phyloP scores from a whole-genome alignment of 1,140 invertebrate genomes.

The Drosophila carrolli region DNA sequence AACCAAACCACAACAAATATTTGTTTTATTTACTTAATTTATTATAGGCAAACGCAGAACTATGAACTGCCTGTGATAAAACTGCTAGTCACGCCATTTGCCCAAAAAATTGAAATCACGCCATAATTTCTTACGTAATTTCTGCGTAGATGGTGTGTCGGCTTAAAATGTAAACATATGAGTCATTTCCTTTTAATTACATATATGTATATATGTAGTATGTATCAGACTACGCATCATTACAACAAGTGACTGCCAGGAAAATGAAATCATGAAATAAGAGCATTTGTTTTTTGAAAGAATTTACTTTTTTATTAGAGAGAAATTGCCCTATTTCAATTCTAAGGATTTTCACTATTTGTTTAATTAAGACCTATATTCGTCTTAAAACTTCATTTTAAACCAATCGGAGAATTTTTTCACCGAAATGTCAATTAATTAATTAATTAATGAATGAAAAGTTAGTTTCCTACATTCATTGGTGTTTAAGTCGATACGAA shows the following conservation, averaged over 20 bases:
- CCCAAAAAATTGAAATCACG: constrained; percentile 8
- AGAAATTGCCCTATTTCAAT: neutral
- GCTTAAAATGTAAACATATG: constrained; percentile 8
- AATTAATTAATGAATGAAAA: no score
- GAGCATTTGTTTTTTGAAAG: neutral
- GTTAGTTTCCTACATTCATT: no score
- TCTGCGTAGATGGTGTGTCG: neutral
- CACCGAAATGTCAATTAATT: no score
- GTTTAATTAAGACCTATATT: no score
- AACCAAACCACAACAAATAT: constrained; percentile 26
- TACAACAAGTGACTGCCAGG: neutral
- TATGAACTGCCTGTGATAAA: neutral
- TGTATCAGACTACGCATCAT: neutral
- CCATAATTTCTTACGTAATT: constrained; percentile 21
- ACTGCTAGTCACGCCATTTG: constrained; percentile 8
- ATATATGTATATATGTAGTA: no score
- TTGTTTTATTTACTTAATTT: neutral
- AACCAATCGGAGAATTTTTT: no score
- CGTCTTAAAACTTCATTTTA: no score
- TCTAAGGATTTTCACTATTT: no score
- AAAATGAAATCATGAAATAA: neutral
- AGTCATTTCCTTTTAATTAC: constrained; percentile 6
- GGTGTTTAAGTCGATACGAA: no score
- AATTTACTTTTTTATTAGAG: neutral
- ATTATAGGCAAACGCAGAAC: neutral